Evolutionary conservation across 1,140 invertebrate genomes (phyloP).

Genomic region (Penaeus japonicus): DNA sequence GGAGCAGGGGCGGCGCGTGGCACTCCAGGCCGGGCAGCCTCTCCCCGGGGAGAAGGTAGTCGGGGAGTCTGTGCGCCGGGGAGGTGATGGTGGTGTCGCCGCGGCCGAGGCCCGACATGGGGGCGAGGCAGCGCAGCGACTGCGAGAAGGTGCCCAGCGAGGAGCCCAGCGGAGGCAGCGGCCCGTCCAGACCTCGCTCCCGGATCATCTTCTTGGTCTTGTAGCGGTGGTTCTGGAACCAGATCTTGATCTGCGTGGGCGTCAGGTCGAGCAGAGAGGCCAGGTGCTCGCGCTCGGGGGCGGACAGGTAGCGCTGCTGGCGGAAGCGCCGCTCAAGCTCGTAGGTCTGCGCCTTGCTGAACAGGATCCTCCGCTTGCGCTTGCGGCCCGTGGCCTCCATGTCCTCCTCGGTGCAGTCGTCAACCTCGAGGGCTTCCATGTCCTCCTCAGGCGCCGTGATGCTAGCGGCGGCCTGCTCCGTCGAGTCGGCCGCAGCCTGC

Average conservation of each 20-base stretch:
- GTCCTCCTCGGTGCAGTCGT: slow-evolving; percentile 50
- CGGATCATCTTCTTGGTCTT: slow-evolving; percentile 80
- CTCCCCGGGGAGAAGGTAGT: slow-evolving; percentile 37
- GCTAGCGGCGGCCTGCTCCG: slow-evolving; percentile 37
- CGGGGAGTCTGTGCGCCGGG: slow-evolving; percentile 31
- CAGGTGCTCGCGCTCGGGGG: slow-evolving; percentile 93
- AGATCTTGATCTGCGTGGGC: slow-evolving; percentile 91
- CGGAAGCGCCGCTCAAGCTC: slow-evolving; percentile 95
- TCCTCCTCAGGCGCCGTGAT: slow-evolving; percentile 39
- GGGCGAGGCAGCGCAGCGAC: slow-evolving; percentile 41
- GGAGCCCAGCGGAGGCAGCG: slow-evolving; percentile 42
- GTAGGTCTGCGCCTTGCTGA: slow-evolving; percentile 97
- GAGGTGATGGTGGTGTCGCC: slow-evolving; percentile 30
- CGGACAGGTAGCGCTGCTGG: slow-evolving; percentile 94
- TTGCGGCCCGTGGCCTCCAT: slow-evolving; percentile 68
- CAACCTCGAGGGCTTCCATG: slow-evolving; percentile 48
- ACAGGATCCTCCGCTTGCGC: slow-evolving; percentile 93
- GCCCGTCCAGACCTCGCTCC: slow-evolving; percentile 58
- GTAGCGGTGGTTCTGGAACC: slow-evolving; percentile 97
- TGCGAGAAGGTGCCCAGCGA: slow-evolving; percentile 34
- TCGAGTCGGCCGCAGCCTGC: slow-evolving; percentile 57
- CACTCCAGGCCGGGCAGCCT: slow-evolving; percentile 35
- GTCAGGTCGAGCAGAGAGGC: slow-evolving; percentile 91
- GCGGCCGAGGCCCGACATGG: slow-evolving; percentile 21
- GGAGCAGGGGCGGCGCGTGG: slow-evolving; percentile 33